A percentile compares a stretch with the other conserved stretches of the same genome.
Conservation (phyloP, 2,113 vertebrate genomes). For the Ardeotis arabs region DNA sequence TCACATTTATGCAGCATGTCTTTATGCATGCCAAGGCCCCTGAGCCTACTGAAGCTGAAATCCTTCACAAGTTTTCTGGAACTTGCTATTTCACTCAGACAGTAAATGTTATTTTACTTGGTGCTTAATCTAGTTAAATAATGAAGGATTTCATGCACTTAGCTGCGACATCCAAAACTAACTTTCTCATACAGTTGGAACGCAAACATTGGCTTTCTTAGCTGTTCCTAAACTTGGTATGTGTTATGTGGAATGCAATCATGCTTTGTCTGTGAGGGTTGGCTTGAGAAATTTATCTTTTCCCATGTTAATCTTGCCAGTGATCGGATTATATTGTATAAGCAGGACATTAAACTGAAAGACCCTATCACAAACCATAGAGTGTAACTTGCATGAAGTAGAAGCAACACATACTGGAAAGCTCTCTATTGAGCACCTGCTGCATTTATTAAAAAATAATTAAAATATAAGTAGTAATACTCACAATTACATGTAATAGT, state of each 20-base stretch:
- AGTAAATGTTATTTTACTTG: slow-evolving; percentile 55
- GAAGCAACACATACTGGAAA: background rate
- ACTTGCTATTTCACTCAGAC: background rate
- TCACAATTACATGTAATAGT: background rate
- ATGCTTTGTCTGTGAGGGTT: background rate
- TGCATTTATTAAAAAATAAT: background rate
- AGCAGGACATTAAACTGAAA: slow-evolving; percentile 26
- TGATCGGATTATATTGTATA: background rate
- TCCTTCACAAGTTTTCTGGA: slow-evolving; percentile 3
- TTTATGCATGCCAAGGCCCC: background rate
- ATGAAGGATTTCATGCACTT: slow-evolving; percentile 48
- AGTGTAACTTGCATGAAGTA: background rate
- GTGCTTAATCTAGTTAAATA: slow-evolving; percentile 66
- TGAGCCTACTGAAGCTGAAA: slow-evolving; percentile 14
- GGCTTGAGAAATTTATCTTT: slow-evolving; percentile 16
- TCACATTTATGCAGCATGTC: slow-evolving; percentile 19
- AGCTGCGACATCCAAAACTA: slow-evolving; percentile 21
- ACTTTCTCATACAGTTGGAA: slow-evolving; percentile 38
- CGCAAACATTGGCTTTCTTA: slow-evolving; percentile 28
- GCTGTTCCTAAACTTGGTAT: slow-evolving; percentile 8
- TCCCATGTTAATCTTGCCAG: slow-evolving; percentile 23
- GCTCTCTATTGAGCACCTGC: background rate
- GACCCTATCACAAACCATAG: background rate
- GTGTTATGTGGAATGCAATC: background rate
- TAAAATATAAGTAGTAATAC: background rate